Base-by-base conservation (phyloP, 2,797 vertebrate genomes). In the Dryobates pubescens region DNA sequence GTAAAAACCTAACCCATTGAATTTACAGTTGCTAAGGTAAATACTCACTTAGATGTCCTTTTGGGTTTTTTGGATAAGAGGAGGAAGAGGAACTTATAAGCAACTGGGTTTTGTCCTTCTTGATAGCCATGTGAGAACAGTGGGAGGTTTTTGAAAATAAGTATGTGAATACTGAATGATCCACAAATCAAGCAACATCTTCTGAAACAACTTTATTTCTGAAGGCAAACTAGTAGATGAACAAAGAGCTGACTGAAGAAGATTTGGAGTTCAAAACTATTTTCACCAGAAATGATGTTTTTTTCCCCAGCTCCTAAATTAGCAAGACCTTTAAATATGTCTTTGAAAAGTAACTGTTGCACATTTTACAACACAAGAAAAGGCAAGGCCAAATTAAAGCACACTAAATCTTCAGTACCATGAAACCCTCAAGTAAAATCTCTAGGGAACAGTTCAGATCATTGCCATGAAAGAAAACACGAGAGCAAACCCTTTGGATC, bases 381-480 rank as follows among this genome's bases (percentile, higher is more conserved):
- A 93, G 36, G 47, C n/a, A 68, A 90, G 76, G 76, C 61, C 81
- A 92, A 91, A 93, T 79, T 76, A 93, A 94, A 96, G 57, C 43
- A 57, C 58, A 76, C 59, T 69, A 63, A 38, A 82, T 93, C 79
- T 93, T 71, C 74, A 58, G 56, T 80, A 86, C 34, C 62, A 41
- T 93, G 86, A 94, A 93, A 92, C 24, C 19, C 67, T 63, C 82
- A 82, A 92, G 67, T 0, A 3, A 80, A 83, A 67, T 38, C 86
- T 73, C 79, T 47, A 49, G 84, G 70, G 93, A 94, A 9, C 54
- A 79, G 67, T 88, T 90, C 54, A 34, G 36, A 77, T 91, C 68
- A 73, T 56, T 93, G 51, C 85, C 77, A 76, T 4, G 49, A 95
- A 88, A 92, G 71, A 68, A 92, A 94, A 94, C 54, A 91, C 63